Evolutionary conservation across 2,888 invertebrate genomes (phyloP), one percentile per base, ranked within the genome.

Genomic region (Mellilla xanthometata): DNA sequence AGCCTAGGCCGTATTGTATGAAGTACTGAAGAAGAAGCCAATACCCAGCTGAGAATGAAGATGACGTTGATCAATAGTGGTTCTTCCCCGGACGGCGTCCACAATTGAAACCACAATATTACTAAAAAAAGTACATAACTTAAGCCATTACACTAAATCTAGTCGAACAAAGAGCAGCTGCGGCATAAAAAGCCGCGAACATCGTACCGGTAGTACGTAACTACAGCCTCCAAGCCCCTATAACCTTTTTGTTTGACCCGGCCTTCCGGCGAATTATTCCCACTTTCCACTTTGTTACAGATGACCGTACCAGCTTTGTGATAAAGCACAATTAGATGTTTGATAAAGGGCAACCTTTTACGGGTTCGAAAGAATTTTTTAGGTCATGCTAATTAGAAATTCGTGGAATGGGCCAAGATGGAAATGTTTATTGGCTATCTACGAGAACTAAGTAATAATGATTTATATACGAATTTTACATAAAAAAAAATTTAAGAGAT

Each of bases 231-330:
- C 39, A 32, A 52, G 39, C 53, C 58, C 55, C 49, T 52, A 55
- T 52, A 55, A 58, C 58, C 58, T 58, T 58, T 58, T 58, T 58
- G 58, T 55, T 58, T 42, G 55, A 58, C 53, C 53, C 54, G 43
- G 39, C 39, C 43, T 43, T 43, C 52, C 35, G 35, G 36, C 49
- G 39, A 55, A 53, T 52, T 52, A 58, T 55, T 55, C 53, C 39
- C 43, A 45, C 45, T 45, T 52, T 44, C 44, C 48, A 48, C 51
- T 45, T 52, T 47, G 49, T 56, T 47, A 36, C 45, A 43, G 47
- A 52, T 45, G 51, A 45, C 54, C 28, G 44, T 52, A 45, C 51
- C 38, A 47, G 41, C 41, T 38, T 32, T 42, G 41, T 48, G 47
- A 48, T 48, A 38, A 39, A 48, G 41, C 47, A 42, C 47, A 48